Evolutionary conservation across 2,113 vertebrate genomes (phyloP), one percentile per base, ranked within the genome.

Genomic region (Lasiurus cinereus): DNA sequence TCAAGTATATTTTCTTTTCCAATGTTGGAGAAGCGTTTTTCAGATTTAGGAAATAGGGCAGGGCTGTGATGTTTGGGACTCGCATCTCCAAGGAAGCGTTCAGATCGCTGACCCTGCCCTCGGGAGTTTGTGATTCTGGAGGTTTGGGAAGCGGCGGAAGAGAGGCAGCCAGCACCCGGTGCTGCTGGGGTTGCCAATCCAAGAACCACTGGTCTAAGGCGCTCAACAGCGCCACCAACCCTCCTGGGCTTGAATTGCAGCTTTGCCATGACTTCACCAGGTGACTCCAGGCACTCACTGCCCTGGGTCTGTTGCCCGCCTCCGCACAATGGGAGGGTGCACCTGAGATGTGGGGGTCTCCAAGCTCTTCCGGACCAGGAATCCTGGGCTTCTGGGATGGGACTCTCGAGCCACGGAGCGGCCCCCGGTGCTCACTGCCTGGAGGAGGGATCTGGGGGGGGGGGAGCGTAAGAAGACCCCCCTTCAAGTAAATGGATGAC

Each of bases 141-240:
- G 15, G 15, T 52, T 15, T 33, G 82, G n/a, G 29, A 21, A 3
- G 43, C 67, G 29, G 43, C 78, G 4, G 24, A 69, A 46, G 62
- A 43, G 24, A 1, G 3, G 16, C 27, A 8, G 69, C 24, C 2
- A 19, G 12, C 43, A 52, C 76, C 24, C 39, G 50, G 11, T 4
- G 27, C 31, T 27, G 24, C 62, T 48, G 56, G 16, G 11, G 50
- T 43, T 69, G 48, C 36, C 27, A 50, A 15, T 19, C 18, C 5
- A 85, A 31, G 11, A 24, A 14, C 33, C 21, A 0, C 1, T 0
- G 46, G 4, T 31, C 21, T 5, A 2, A 31, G 0, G 18, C 18
- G 10, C 19, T 4, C 4, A 10, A 14, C 3, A 21, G n/a, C 36
- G 80, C 46, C 39, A 3, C 15, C n/a, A 3, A 16, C 12, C 5